These are phyloP conservation scores for Heterotis niloticus DNA, from an alignment of 2,113 vertebrate species.

Conservation along the genomic window DNA sequence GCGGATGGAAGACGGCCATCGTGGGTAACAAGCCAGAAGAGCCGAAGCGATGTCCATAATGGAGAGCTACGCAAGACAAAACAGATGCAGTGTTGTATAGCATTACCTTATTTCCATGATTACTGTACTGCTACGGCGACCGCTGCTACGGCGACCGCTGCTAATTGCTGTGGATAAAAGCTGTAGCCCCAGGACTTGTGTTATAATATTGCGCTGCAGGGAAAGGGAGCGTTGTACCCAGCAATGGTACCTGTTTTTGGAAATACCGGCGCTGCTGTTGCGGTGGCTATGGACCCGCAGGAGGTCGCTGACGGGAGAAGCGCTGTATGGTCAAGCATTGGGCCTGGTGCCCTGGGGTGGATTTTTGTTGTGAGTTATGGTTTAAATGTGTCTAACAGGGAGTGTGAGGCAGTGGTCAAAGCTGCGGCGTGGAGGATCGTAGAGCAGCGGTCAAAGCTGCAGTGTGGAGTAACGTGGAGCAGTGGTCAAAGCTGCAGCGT, in stretches of 20 bases:
- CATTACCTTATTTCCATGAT: too few relatives aligned
- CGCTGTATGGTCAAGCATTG: not conserved
- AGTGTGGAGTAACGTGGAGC: too few relatives aligned
- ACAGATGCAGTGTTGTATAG: too few relatives aligned
- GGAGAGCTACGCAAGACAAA: too few relatives aligned
- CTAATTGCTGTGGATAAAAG: not conserved
- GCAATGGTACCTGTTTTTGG: not conserved
- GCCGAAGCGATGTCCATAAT: not conserved
- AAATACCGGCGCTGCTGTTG: not conserved
- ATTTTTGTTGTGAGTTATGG: not conserved
- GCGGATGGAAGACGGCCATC: not conserved
- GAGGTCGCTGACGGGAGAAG: not conserved
- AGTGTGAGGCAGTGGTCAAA: too few relatives aligned
- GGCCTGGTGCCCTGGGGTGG: not conserved
- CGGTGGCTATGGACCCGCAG: not conserved
- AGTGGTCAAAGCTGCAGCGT: too few relatives aligned
- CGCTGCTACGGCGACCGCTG: not conserved
- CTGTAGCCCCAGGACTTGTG: not conserved
- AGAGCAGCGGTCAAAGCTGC: too few relatives aligned
- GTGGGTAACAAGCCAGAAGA: not conserved
- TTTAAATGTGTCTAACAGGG: not conserved
- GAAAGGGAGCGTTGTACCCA: not conserved
- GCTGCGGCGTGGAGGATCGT: too few relatives aligned
- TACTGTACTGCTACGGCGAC: not conserved
- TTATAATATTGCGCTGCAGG: conserved; percentile 5